Base-by-base conservation (phyloP, 1,140 invertebrate species). In the Brachystomella parvula region DNA sequence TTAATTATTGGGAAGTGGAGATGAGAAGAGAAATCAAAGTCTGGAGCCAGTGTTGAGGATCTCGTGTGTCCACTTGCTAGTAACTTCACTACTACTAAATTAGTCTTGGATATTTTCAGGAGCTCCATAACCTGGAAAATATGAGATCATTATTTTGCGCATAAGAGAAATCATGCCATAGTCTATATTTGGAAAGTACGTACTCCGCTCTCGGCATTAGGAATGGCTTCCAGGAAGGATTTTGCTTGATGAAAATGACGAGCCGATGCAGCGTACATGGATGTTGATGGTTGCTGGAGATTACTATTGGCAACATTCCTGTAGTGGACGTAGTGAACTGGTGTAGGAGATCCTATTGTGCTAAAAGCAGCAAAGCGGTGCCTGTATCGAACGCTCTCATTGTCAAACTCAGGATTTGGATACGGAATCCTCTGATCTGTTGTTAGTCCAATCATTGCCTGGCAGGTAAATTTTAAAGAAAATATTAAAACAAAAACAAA, bases 71-170 rank as follows among this genome's bases (percentile, higher is more conserved):
- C 93, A 67, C 89, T 90, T 3, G 89, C 87, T 47, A 96, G 79
- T 33, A 97, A 79, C 80, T 95, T 95, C 78, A 95, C 83, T 6
- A 96, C 94, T 67, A 97, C 87, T 77, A 94, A 94, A 81, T 97
- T 97, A 0, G 90, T 95, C 81, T 96, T 96, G 1, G 88, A 86
- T 60, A 96, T 86, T 82, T 90, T 90, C 3, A 96, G 78, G 47
- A 95, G 81, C 74, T 88, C 86, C 61, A 84, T 80, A 63, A 93
- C 85, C 91, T 96, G 74, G 70, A 66, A 75, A 65, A 70, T 65
- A 69, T 61, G 59, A 61, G 44, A 57, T 21, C 9, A 61, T 39
- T 35, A 26, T 30, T 39, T 61, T 35, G n/a, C 60, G 39, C 47
- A 47, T 32, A 21, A 33, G 12, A 33, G 28, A 24, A 44, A 2